Evolutionary conservation across 2,113 vertebrate genomes (phyloP), one percentile per base, ranked within the genome.

Genomic region (Ptilonorhynchus violaceus): DNA sequence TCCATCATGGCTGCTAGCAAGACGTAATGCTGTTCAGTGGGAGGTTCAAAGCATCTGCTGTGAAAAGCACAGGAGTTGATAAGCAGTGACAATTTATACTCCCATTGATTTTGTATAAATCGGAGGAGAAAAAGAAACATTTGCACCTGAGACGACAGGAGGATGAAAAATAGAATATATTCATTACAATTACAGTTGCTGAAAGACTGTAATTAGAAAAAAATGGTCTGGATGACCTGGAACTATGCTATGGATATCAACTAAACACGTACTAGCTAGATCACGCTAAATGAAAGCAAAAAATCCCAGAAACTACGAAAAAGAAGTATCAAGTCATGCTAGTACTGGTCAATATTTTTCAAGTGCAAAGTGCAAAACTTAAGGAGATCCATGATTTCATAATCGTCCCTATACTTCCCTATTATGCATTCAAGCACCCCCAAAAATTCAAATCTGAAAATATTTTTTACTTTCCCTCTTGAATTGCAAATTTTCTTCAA

Each of bases 1-100:
- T 96, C 80, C 82, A 94, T 96, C 96, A 97, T 96, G 96, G 96
- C 96, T 97, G 85, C 92, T 84, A 84, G 92, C 7, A 96, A 96
- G 63, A 94, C 73, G 88, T 95, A 96, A 95, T 96, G 86, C 83
- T 88, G 37, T 89, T 93, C 86, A 76, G 90, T 91, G 58, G 92
- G 94, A 96, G 84, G 85, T 85, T 94, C 83, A 88, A 93, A 92
- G 75, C 88, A 93, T 89, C 89, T 96, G 92, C 90, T 96, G 68
- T 62, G 64, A 93, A 70, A 42, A 92, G 92, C 76, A 56, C 35
- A 67, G 77, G 74, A 95, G 53, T 33, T 89, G 91, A 93, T 73
- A 86, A 94, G 86, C 66, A 53, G 72, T 47, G 85, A 85, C 81
- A 90, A 88, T 89, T 93, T 84, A 86, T 76, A 85, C 86, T 94